Conservation (phyloP, 2,113 vertebrate genomes). For the Micromys minutus region DNA sequence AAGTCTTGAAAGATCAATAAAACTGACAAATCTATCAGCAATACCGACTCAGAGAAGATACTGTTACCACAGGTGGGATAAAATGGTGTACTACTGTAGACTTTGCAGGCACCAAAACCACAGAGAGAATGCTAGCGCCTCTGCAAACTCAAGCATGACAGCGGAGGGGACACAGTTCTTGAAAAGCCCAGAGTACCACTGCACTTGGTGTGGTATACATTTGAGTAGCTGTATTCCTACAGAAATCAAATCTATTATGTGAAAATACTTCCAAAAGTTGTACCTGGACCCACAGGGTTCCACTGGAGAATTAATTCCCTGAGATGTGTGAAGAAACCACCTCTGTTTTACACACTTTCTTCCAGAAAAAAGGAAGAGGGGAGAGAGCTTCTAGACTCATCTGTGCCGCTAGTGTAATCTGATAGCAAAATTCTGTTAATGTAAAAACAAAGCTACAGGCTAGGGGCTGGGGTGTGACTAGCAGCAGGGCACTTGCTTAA, state of each 20-base stretch:
- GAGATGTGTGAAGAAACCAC: neutral
- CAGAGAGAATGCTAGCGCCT: neutral
- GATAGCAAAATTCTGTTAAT: neutral
- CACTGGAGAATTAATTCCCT: neutral
- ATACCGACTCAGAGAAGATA: neutral
- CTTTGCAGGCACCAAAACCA: neutral
- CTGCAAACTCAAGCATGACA: neutral
- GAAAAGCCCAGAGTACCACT: neutral
- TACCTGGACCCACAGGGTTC: neutral
- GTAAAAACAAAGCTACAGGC: neutral
- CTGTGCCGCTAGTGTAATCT: neutral
- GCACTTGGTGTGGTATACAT: neutral
- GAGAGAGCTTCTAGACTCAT: neutral
- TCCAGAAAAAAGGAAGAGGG: neutral
- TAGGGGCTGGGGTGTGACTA: neutral
- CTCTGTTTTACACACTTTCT: neutral
- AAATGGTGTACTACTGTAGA: neutral
- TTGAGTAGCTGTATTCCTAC: neutral
- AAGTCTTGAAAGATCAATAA: slow-evolving; percentile 8
- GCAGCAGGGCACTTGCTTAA: neutral
- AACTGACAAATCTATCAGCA: neutral
- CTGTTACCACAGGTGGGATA: neutral
- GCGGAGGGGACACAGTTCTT: neutral
- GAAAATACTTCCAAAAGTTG: neutral
- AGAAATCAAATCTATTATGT: neutral